Base-by-base conservation (phyloP, 2,888 invertebrate genomes). In the Bembecia ichneumoniformis region DNA sequence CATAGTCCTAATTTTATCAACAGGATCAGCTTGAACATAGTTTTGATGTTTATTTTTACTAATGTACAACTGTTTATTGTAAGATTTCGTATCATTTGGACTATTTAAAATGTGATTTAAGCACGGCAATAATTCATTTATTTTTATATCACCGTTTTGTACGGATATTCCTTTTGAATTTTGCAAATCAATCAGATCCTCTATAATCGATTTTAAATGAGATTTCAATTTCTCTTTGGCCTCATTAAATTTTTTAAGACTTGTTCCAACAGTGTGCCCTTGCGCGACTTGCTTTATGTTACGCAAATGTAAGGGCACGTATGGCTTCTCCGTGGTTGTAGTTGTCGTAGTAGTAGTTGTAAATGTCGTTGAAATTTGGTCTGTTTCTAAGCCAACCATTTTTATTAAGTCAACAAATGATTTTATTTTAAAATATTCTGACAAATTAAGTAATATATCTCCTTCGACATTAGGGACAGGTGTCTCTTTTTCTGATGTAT, bases 391-490 rank as follows among this genome's bases (percentile, higher is more conserved):
- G 35, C 68, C 58, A 49, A 78, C 43, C 43, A 77, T 46, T 49
- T 75, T 76, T 1, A 81, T 49, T 40, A 86, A 66, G 56, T 82
- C 83, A n/a, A 69, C 56, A 35, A 77, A 68, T 0, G 83, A 78
- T 56, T 80, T 81, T 2, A 82, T 71, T 62, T 79, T 83, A 3
- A 81, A 75, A 55, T 83, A 78, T 49, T 87, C 79, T 0, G 79
- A 77, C 36, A 87, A 60, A 55, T 79, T 82, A 2, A 78, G 60
- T 47, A 83, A 59, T 55, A 81, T 75, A 51, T 76, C 71, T 1
- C 81, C 75, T 68, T 78, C 71, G 34, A 75, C 48, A 47, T 59
- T 65, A n/a, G 67, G 56, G n/a, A 58, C 36, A 9, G 55, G 34
- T 28, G 56, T 59, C 13, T 49, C 13, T 15, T 54, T 36, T 35